Evolutionary conservation across 2,797 vertebrate genomes (phyloP).

Genomic region (Avahi laniger): DNA sequence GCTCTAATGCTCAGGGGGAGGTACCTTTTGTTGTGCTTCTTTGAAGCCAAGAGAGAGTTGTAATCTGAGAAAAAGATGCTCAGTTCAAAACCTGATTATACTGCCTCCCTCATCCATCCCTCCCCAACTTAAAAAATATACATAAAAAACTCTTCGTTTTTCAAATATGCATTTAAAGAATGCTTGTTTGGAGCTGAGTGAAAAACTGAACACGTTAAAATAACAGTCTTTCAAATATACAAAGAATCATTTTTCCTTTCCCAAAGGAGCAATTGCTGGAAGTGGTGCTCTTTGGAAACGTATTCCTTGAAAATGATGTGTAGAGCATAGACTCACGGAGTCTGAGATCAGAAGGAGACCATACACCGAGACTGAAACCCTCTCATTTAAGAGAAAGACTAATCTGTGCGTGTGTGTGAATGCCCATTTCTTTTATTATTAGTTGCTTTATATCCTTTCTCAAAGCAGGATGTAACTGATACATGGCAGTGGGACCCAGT

Average conservation of each 20-base stretch:
- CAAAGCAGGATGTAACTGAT: neutral
- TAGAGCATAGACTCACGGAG: neutral
- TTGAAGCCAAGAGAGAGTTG: neutral
- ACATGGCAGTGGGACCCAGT: neutral
- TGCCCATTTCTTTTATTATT: neutral
- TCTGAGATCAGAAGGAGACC: neutral
- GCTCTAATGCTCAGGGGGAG: neutral
- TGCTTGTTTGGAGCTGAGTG: neutral
- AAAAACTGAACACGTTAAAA: conserved; percentile 38
- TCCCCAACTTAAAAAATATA: neutral
- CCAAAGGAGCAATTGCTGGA: neutral
- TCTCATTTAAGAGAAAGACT: neutral
- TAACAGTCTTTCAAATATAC: neutral
- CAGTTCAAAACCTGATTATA: neutral
- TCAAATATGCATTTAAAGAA: conserved; percentile 20
- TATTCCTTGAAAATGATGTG: neutral
- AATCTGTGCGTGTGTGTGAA: fast-evolving
- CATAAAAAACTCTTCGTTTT: neutral
- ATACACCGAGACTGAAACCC: neutral
- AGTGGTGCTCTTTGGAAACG: neutral
- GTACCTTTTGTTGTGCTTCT: neutral
- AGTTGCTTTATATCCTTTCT: neutral
- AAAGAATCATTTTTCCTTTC: neutral
- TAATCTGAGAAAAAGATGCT: neutral
- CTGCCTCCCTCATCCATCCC: neutral